Evolutionary conservation across 1,140 invertebrate species (phyloP).

Genomic region (Listronotus oregonensis): DNA sequence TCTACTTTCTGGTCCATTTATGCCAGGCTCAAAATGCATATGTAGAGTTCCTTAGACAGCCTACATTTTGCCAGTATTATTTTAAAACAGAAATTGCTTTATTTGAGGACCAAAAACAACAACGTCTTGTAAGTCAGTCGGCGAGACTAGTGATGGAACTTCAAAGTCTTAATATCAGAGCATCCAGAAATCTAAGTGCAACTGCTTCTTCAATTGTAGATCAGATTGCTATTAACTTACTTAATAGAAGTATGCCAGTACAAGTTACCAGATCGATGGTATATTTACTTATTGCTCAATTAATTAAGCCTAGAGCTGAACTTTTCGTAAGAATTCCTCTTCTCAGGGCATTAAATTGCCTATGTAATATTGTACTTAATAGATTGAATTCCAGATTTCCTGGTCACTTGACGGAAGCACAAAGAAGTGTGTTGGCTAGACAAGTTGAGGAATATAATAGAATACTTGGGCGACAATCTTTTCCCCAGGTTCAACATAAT

Average conservation of each 20-base stretch:
- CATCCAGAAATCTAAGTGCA: not conserved
- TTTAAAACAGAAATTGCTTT: constrained; percentile 2
- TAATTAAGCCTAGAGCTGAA: not conserved
- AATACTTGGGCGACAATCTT: not conserved
- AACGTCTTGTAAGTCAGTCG: constrained; percentile 6
- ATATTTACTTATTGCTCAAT: constrained; percentile 4
- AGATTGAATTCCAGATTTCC: not conserved
- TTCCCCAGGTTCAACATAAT: too few species aligned
- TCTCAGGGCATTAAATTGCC: not conserved
- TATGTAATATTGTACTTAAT: not conserved
- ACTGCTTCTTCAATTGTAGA: not conserved
- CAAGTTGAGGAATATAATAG: constrained; percentile 10
- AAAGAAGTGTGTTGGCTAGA: not conserved
- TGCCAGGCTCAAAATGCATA: constrained; percentile 13
- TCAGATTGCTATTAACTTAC: not conserved
- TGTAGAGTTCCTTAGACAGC: not conserved
- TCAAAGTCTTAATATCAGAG: constrained; percentile 1
- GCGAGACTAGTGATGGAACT: not conserved
- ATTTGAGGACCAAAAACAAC: constrained; percentile 11
- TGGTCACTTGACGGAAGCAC: not conserved
- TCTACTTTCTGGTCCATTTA: constrained; percentile 12
- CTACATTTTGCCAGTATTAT: not conserved
- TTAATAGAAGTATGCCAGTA: constrained; percentile 3
- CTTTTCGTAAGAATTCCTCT: constrained; percentile 3
- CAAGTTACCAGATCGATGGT: constrained; percentile 10